Evolutionary conservation across 1,140 invertebrate species (phyloP), one percentile per base, ranked within the genome.

Genomic region (Drosophila parabipectinata): DNA sequence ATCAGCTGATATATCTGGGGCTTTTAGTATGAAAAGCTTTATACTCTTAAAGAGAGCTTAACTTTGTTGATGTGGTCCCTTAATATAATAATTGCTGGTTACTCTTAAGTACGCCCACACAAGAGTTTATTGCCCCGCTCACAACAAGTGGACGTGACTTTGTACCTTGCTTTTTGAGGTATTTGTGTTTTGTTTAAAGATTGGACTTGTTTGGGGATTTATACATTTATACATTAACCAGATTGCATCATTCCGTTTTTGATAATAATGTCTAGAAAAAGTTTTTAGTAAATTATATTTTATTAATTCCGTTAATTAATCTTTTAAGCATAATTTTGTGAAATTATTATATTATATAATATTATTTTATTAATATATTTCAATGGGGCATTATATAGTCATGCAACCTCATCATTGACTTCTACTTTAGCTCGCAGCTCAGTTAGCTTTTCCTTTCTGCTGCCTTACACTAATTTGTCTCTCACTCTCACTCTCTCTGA

Each of bases 111-210:
- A 62, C 77, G 68, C 80, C 73, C 69, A 78, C 77, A 78, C 61
- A 72, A 74, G 63, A 77, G 82, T 87, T 81, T 81, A 77, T 81
- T 87, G 81, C 73, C 56, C 67, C 81, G 77, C 81, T 77, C 60
- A 63, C 57, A 80, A 55, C 66, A 79, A 76, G 66, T 68, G 66
- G 67, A 76, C 61, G 44, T 66, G 66, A 48, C 62, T 57, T 24
- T 14, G 30, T 55, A 34, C 67, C 14, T 60, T 77, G n/a, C 34
- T 18, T 18, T 44, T 44, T 9, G 4, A 7, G 41, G 41, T 44
- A 44, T 44, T 8, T 44, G 8, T 44, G 7, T 37, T 37, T 37
- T 37, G 10, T 37, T 37, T 4, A 10, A 37, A 37, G 34, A 10
- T 32, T 9, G 32, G 8, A 32, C 8, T 28, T 6, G 26, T 28